Evolutionary conservation across 1,140 invertebrate species (phyloP).

Genomic region (Carcinoscorpius rotundicauda): DNA sequence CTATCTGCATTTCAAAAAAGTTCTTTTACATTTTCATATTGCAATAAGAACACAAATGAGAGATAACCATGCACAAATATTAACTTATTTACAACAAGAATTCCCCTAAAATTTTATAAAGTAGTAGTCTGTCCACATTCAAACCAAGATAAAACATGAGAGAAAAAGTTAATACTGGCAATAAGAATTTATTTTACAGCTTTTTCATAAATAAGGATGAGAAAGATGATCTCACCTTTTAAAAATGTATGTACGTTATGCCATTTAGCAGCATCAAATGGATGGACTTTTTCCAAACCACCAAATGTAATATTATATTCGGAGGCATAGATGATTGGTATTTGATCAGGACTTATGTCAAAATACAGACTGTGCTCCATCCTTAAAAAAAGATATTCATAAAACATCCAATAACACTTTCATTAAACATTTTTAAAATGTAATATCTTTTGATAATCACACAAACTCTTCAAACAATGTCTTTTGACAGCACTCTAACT

Average conservation of each 20-base stretch:
- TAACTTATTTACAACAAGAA: neutral
- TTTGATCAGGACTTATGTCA: conserved; percentile 10
- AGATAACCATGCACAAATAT: neutral
- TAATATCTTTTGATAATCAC: too few species aligned
- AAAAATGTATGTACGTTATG: conserved; percentile 47
- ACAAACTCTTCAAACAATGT: too few species aligned
- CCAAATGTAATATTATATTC: conserved; percentile 70
- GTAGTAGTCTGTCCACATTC: conserved; percentile 39
- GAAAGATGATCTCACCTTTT: conserved; percentile 39
- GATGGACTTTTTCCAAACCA: conserved; percentile 67
- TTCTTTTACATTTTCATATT: too few species aligned
- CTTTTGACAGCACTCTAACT: too few species aligned
- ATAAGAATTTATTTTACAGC: conserved; percentile 13
- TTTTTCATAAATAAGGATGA: conserved; percentile 17
- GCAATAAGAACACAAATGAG: too few species aligned
- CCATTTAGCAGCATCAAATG: conserved; percentile 82
- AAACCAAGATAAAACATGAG: conserved; percentile 44
- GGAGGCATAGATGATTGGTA: conserved; percentile 57
- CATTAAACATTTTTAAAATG: too few species aligned
- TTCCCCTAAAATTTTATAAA: conserved; percentile 34
- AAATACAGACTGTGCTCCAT: conserved; percentile 9
- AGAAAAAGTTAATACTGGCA: conserved; percentile 23
- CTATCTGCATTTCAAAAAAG: too few species aligned
- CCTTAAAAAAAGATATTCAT: too few species aligned
- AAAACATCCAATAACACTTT: too few species aligned